phyloP scores from a whole-genome alignment of 2,113 vertebrate species.

The Leptosomus discolor region DNA sequence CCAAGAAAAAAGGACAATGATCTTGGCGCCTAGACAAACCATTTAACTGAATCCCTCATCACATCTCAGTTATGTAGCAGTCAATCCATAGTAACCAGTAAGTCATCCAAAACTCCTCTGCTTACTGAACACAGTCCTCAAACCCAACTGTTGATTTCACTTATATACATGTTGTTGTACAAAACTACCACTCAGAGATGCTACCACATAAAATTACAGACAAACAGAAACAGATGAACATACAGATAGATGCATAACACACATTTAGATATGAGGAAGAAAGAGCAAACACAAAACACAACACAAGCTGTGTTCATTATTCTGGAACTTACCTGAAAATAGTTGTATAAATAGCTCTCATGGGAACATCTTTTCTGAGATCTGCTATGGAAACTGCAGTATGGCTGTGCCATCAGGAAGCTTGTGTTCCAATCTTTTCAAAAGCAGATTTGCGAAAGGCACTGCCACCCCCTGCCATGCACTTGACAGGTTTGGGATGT shows the following conservation, averaged over 20 bases:
- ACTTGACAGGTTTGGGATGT: background rate
- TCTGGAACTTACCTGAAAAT: background rate
- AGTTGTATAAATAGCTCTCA: background rate
- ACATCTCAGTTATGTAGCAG: background rate
- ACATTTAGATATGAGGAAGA: background rate
- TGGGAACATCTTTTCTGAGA: background rate
- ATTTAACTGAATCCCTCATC: background rate
- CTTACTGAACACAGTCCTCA: background rate
- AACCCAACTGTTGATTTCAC: constrained; percentile 27
- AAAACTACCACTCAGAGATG: constrained; percentile 5
- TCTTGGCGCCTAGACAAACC: background rate
- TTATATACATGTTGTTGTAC: background rate
- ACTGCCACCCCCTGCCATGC: background rate
- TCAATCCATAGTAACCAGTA: background rate
- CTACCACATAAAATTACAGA: constrained; percentile 4
- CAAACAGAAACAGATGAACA: constrained; percentile 44
- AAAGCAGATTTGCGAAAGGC: background rate
- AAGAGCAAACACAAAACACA: background rate
- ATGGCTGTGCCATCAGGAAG: background rate
- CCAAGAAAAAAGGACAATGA: background rate
- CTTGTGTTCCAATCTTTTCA: background rate
- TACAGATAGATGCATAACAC: fast-evolving
- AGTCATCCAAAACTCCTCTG: background rate
- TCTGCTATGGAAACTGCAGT: background rate
- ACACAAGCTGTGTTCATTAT: background rate